These are phyloP conservation scores for Sphinx pinastri DNA, from an alignment of 2,888 invertebrate genomes.

Conservation along the genomic window DNA sequence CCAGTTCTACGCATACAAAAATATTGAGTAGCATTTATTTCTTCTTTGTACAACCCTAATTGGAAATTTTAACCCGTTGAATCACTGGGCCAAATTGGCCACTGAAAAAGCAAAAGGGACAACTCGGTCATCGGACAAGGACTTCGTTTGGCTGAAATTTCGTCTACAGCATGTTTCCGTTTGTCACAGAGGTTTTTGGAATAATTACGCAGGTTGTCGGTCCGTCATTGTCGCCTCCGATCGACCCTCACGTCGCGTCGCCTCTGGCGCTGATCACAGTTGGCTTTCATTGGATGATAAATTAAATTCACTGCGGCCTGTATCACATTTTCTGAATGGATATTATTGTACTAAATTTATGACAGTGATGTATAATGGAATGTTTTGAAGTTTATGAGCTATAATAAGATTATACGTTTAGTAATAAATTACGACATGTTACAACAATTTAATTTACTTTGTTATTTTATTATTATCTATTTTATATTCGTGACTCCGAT, in stretches of 20 bases:
- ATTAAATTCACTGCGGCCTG: not conserved
- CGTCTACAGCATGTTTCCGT: conserved; percentile 33
- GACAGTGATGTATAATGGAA: too few species aligned
- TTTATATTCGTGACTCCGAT: too few species aligned
- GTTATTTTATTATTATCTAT: too few species aligned
- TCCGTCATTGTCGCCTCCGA: conserved; percentile 35
- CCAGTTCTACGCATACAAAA: conserved; percentile 32
- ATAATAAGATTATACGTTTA: not conserved
- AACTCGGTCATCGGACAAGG: not conserved
- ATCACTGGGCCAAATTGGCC: not conserved
- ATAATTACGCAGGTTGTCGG: conserved; percentile 54
- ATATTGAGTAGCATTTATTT: conserved; percentile 4
- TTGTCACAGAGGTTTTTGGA: conserved; percentile 50
- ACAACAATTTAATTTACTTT: not conserved
- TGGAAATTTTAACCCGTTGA: not conserved
- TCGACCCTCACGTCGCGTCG: conserved; percentile 50
- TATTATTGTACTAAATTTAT: not conserved
- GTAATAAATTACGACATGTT: not conserved
- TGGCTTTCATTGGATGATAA: not conserved
- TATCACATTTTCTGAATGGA: not conserved
- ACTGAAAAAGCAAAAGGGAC: not conserved
- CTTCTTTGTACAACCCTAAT: not conserved
- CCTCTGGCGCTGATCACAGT: conserved; percentile 46
- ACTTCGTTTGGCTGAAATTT: conserved; percentile 42
- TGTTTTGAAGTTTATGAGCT: too few species aligned